A percentile compares a stretch with the other conserved stretches of the same genome.
Conservation (phyloP, 2,888 invertebrate genomes). For the Unio pictorum region DNA sequence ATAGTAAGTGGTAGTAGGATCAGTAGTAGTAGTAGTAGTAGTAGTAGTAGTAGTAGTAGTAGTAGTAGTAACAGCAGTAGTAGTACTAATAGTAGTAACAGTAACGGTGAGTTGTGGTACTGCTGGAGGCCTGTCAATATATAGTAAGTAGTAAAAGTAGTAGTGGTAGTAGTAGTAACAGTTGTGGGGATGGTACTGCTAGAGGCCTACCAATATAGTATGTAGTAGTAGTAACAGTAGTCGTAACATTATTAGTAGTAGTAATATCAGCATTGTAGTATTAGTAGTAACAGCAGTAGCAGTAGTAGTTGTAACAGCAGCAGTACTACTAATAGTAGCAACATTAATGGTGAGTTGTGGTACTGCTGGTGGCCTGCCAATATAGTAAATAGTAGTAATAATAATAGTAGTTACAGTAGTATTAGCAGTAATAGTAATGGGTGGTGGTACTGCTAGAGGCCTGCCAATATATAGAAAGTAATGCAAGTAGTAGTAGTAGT, state of each 20-base stretch:
- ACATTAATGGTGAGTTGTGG: constrained; percentile 10
- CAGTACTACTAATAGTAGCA: constrained; percentile 18
- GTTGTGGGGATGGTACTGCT: not conserved
- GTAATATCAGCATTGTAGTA: constrained; percentile 1
- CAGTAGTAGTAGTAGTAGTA: constrained; percentile 9
- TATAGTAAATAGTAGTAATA: not conserved
- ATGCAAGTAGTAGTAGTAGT: not conserved
- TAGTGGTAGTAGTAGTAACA: constrained; percentile 2
- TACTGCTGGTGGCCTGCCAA: constrained; percentile 1
- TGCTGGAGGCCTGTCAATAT: not conserved
- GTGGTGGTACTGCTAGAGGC: constrained; percentile 29
- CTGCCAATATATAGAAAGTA: constrained; percentile 62
- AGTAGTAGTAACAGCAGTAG: constrained; percentile 26
- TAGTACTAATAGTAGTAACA: constrained; percentile 17
- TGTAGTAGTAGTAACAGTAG: not conserved
- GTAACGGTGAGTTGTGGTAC: constrained; percentile 11
- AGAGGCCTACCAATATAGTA: constrained; percentile 54
- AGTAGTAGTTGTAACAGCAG: constrained; percentile 24
- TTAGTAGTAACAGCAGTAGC: constrained; percentile 18
- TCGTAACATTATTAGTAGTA: constrained; percentile 24
- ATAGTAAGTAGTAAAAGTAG: not conserved
- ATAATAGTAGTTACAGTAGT: constrained; percentile 1
- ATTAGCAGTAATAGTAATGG: not conserved
- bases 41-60: constrained; percentile 17
- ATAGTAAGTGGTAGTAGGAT: constrained; percentile 43